Evolutionary conservation across 1,140 invertebrate species (phyloP).

Genomic region (Sarcophaga peregrina): DNA sequence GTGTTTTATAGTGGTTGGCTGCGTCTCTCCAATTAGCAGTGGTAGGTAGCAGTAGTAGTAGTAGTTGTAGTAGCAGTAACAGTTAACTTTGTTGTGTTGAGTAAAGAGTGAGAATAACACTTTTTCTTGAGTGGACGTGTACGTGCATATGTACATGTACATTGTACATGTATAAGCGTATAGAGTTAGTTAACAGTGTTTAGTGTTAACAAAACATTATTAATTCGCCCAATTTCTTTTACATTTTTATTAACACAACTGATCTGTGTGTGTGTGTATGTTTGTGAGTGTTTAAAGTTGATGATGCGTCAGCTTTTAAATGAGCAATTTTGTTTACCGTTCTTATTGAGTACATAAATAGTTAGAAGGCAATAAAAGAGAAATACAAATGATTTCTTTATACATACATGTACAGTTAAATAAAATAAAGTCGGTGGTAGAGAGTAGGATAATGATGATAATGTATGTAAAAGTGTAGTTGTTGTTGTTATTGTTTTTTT

Average conservation of each 20-base stretch:
- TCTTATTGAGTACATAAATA: background rate
- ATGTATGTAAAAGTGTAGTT: background rate
- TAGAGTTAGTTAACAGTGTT: background rate
- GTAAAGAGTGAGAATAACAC: too few relatives aligned
- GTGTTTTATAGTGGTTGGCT: too few relatives aligned
- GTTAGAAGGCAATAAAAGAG: background rate
- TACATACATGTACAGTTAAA: background rate
- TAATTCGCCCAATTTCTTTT: background rate
- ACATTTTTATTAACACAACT: background rate
- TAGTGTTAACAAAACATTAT: background rate
- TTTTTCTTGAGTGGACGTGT: too few relatives aligned
- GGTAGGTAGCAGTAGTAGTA: too few relatives aligned
- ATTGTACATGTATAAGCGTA: too few relatives aligned
- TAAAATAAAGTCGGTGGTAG: conserved; percentile 16
- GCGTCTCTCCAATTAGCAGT: too few relatives aligned
- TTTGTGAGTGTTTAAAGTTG: background rate
- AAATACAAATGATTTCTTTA: background rate
- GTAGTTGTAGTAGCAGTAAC: too few relatives aligned
- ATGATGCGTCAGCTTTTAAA: background rate
- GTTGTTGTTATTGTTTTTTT: background rate
- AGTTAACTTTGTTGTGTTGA: too few relatives aligned
- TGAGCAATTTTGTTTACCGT: background rate
- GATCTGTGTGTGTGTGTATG: background rate
- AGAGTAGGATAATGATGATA: background rate
- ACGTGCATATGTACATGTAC: too few relatives aligned